These are phyloP conservation scores for Oncorhynchus keta DNA, from an alignment of 2,113 vertebrate genomes.

Conservation along the genomic window DNA sequence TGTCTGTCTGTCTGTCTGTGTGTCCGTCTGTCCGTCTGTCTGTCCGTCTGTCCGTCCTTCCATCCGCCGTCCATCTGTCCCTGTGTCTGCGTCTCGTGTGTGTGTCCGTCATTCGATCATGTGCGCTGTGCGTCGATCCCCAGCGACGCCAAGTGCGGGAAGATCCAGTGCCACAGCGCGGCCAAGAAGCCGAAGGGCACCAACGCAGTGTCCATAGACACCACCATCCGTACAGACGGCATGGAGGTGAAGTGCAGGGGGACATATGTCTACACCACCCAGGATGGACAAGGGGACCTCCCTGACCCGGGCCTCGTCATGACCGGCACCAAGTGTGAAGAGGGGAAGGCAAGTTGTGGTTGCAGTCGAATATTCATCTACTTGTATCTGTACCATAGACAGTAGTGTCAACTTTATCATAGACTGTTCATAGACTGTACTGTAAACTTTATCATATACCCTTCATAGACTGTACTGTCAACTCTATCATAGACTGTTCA, in stretches of 20 bases:
- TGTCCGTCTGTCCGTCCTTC: no score
- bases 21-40: no score
- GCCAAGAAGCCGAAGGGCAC: conserved; percentile 82
- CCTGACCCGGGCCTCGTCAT: conserved; percentile 86
- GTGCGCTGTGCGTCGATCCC: not conserved
- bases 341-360: conserved; percentile 80
- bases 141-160: conserved; percentile 92
- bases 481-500: no score
- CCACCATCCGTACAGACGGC: conserved; percentile 78
- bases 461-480: no score
- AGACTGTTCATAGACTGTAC: no score
- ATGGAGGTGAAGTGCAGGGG: conserved; percentile 84
- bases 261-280: conserved; percentile 80
- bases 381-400: no score
- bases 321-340: conserved; percentile 89
- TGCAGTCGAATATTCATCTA: not conserved
- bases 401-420: no score
- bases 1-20: no score
- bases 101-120: no score
- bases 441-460: no score
- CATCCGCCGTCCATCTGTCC: no score
- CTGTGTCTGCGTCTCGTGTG: no score
- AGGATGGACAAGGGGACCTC: conserved; percentile 82
- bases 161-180: conserved; percentile 92
- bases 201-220: conserved; percentile 83